These are phyloP conservation scores for Urechis unicinctus DNA, from an alignment of 2,888 invertebrate genomes.

Conservation along the genomic window DNA sequence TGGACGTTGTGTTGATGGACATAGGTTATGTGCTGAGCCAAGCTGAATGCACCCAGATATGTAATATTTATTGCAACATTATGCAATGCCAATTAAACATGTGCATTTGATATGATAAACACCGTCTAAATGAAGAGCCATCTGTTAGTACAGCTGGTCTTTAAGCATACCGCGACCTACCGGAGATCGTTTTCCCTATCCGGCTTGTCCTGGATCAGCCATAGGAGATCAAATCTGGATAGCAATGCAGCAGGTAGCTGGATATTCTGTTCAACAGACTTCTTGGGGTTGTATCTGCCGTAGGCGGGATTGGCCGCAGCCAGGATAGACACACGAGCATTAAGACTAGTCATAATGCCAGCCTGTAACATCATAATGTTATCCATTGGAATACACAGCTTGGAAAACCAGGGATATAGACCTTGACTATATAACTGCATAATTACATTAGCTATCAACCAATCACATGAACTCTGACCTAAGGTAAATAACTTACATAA, in stretches of 20 bases:
- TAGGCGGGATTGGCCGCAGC: conserved; percentile 99
- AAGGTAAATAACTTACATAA: too few species aligned
- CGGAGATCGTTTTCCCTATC: conserved; percentile 64
- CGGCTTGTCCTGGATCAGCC: conserved; percentile 81
- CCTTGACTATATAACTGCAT: too few species aligned
- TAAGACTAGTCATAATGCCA: conserved; percentile 96
- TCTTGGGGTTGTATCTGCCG: conserved; percentile 93
- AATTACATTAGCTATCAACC: too few species aligned
- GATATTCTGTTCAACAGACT: conserved; percentile 91
- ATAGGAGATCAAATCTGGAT: conserved; percentile 90
- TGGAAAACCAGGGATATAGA: too few species aligned
- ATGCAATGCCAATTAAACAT: neutral
- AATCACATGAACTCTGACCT: too few species aligned
- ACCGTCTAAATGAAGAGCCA: neutral
- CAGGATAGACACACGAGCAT: conserved; percentile 93
- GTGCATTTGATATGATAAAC: neutral
- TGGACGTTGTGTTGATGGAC: conserved; percentile 89
- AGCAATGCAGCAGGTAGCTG: conserved; percentile 94
- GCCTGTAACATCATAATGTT: conserved; percentile 58
- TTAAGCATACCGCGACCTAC: conserved; percentile 34
- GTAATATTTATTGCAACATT: neutral
- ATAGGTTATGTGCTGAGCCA: conserved; percentile 96
- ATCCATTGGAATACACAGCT: too few species aligned
- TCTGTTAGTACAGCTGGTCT: neutral
- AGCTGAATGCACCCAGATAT: conserved; percentile 47